Percentiles rank a stretch among this genome's conserved stretches.
Conservation (phyloP, 2,113 vertebrate species). For the Protobothrops mucrosquamatus region DNA sequence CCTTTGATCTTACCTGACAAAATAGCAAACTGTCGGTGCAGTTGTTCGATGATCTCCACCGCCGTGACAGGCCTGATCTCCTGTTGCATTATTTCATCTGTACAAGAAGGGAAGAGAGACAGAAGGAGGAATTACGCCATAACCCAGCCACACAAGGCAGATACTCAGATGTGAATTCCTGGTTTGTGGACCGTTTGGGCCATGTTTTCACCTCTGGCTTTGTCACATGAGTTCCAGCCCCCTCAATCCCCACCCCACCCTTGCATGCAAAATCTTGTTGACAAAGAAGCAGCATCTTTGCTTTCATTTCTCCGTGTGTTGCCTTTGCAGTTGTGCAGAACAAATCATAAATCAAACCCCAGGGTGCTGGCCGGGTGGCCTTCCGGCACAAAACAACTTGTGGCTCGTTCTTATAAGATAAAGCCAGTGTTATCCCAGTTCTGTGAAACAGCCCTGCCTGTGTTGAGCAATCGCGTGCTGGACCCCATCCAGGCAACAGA, state of each 20-base stretch:
- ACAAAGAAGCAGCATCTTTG: constrained; percentile 24
- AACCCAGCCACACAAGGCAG: constrained; percentile 20
- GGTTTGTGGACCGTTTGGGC: background rate
- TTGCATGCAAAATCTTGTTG: constrained; percentile 6
- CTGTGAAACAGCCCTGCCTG: background rate
- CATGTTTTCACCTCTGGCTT: background rate
- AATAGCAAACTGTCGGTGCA: constrained; percentile 91
- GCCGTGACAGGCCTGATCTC: constrained; percentile 92
- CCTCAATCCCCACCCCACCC: accelerated
- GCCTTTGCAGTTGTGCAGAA: constrained; percentile 12
- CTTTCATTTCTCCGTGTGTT: background rate
- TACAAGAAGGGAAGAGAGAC: constrained; percentile 45
- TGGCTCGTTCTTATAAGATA: background rate
- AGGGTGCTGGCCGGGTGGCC: background rate
- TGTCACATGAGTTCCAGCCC: constrained; percentile 3
- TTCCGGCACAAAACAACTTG: constrained; percentile 19
- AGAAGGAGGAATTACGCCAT: background rate
- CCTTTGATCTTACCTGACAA: constrained; percentile 82
- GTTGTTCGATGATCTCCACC: constrained; percentile 92
- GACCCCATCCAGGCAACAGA: background rate
- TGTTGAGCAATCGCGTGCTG: background rate
- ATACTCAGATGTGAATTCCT: background rate
- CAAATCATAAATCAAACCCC: constrained; percentile 30
- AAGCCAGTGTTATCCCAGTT: constrained; percentile 34
- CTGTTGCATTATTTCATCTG: constrained; percentile 99